Evolutionary conservation across 1,140 invertebrate genomes (phyloP), one percentile per base, ranked within the genome.

Genomic region (Lysiphlebus fabarum): DNA sequence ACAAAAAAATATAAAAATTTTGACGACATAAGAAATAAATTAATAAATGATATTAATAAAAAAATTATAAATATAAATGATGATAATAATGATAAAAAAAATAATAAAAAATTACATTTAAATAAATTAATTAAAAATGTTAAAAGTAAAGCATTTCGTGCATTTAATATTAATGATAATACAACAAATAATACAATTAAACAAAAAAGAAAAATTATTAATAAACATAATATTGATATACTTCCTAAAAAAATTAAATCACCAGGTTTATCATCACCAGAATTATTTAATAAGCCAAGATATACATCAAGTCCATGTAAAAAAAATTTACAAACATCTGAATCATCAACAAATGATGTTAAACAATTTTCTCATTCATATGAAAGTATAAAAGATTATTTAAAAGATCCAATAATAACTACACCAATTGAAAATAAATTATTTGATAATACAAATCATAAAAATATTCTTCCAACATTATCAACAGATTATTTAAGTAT

Each of bases 111-210:
- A 76, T 77, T 64, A 65, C 75, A 64, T 61, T 77, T 72, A 0
- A 64, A 73, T 40, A 78, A 70, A 68, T 43, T 70, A 6, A 67
- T 83, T 40, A 81, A 73, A 5, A 82, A 79, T 55, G 78, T 82
- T 1, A 85, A 84, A 69, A 79, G 74, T 42, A 83, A 81, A 64
- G 77, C 82, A 17, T 66, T 81, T 50, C 82, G 80, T 59, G 74
- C 82, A 34, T 73, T 83, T 8, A 83, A 77, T 54, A 70, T 58
- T 70, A 7, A 42, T 58, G 68, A 65, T 49, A 44, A 51, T 56
- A 7, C 60, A 63, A 67, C 59, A 33, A 62, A 64, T 8, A 47
- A 68, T 7, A 6, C 65, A 1, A 66, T 26, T 26, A 26, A 26
- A 26, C 17, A 26, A 26, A 26, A 26, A 26, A 26, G 17, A 26